These are phyloP conservation scores for Pollimyrus isidori DNA, from an alignment of 2,113 vertebrate genomes.

Conservation along the genomic window DNA sequence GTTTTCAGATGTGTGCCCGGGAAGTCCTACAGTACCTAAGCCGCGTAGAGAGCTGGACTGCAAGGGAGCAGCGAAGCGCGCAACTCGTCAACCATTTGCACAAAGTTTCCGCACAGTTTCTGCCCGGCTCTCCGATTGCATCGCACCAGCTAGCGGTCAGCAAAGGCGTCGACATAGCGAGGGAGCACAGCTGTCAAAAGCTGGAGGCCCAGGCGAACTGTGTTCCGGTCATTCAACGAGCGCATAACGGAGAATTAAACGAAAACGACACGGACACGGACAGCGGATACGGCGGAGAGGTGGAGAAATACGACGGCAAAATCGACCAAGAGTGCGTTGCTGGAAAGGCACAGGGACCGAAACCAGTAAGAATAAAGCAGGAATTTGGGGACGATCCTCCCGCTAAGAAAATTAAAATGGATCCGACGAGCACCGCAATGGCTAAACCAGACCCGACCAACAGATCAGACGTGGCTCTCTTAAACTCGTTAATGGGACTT, in stretches of 20 bases:
- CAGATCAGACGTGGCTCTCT: constrained; percentile 66
- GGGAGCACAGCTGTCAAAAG: constrained; percentile 56
- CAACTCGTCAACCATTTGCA: constrained; percentile 86
- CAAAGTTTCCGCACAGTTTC: constrained; percentile 74
- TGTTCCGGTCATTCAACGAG: constrained; percentile 94
- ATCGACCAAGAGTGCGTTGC: constrained; percentile 49
- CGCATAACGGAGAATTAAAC: constrained; percentile 72
- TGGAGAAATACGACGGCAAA: constrained; percentile 62
- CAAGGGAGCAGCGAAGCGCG: constrained; percentile 77
- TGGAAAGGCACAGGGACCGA: constrained; percentile 38
- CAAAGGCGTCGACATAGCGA: constrained; percentile 45
- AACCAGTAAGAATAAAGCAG: constrained; percentile 71
- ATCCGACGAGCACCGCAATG: constrained; percentile 41
- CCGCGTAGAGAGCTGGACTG: constrained; percentile 82
- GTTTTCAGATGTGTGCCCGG: constrained; percentile 90
- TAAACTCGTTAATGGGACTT: constrained; percentile 79
- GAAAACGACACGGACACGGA: constrained; percentile 94
- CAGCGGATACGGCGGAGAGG: constrained; percentile 89
- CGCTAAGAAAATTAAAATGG: constrained; percentile 69
- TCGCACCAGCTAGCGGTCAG: constrained; percentile 59
- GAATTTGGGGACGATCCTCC: constrained; percentile 72
- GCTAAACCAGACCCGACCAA: constrained; percentile 39
- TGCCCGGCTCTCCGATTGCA: constrained; percentile 57
- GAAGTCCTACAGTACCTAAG: constrained; percentile 89
- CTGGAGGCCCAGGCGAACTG: constrained; percentile 74